Percentiles rank a stretch among this genome's conserved stretches.
phyloP scores from a whole-genome alignment of 2,113 vertebrate genomes.

The Macrotus californicus region DNA sequence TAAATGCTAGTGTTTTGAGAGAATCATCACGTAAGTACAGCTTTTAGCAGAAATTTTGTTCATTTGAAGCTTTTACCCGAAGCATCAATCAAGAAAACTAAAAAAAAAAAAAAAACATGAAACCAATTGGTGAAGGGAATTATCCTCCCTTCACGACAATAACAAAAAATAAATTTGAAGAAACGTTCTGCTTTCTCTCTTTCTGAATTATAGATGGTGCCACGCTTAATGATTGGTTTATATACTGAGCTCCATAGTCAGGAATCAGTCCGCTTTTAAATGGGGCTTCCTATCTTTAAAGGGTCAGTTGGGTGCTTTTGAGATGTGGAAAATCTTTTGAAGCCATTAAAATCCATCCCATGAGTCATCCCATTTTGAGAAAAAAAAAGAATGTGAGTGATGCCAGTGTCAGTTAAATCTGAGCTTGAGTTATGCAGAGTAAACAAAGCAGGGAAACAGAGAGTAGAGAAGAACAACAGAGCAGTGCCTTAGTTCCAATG shows the following conservation, averaged over 20 bases:
- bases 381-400: neutral
- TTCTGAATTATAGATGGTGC: constrained; percentile 39
- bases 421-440: constrained; percentile 34
- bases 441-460: constrained; percentile 45
- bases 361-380: constrained; percentile 28
- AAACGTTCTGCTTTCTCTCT: constrained; percentile 41
- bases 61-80: constrained; percentile 69
- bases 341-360: constrained; percentile 7
- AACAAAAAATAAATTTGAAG: constrained; percentile 62
- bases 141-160: constrained; percentile 61
- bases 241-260: constrained; percentile 28
- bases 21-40: constrained; percentile 60
- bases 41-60: constrained; percentile 68
- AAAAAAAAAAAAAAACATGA: constrained; percentile 38
- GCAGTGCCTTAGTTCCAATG: neutral
- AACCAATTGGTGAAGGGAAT: constrained; percentile 65
- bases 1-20: constrained; percentile 56
- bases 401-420: constrained; percentile 43
- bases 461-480: neutral
- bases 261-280: constrained; percentile 41
- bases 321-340: constrained; percentile 29
- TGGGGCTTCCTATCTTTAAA: constrained; percentile 50
- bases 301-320: constrained; percentile 42
- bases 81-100: constrained; percentile 68
- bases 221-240: constrained; percentile 38